Conservation (phyloP, 2,113 vertebrate genomes). For the Leiothrix lutea region DNA sequence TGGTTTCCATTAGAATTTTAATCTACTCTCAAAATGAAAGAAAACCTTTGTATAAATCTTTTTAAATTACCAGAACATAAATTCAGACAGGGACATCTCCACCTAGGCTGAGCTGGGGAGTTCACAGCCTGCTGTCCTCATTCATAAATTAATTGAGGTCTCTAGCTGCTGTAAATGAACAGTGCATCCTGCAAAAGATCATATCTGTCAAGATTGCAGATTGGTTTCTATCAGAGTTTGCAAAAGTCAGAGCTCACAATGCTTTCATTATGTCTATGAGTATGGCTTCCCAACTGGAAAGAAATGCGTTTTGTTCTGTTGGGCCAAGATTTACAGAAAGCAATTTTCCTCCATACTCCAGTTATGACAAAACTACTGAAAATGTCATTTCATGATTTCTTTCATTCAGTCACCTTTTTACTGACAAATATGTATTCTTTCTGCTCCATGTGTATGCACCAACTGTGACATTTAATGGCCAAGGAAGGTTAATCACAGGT, state of each 20-base stretch:
- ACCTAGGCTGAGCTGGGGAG: conserved; percentile 53
- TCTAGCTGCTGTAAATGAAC: conserved; percentile 69
- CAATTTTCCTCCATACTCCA: conserved; percentile 76
- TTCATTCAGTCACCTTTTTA: conserved; percentile 71
- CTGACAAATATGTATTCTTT: conserved; percentile 67
- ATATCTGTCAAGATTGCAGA: conserved; percentile 80
- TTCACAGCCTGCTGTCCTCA: conserved; percentile 71
- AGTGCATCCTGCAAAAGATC: conserved; percentile 75
- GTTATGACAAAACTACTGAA: conserved; percentile 74
- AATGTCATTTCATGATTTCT: conserved; percentile 76
- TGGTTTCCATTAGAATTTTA: conserved; percentile 79
- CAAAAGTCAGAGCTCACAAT: conserved; percentile 78
- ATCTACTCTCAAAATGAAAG: conserved; percentile 77
- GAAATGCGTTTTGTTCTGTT: conserved; percentile 79
- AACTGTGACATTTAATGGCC: conserved; percentile 74
- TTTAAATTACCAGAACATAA: conserved; percentile 77
- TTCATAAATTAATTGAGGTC: conserved; percentile 80
- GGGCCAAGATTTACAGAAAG: conserved; percentile 80
- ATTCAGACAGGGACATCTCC: conserved; percentile 71
- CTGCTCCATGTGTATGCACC: conserved; percentile 28
- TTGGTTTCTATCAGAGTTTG: conserved; percentile 76
- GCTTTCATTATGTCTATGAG: conserved; percentile 77
- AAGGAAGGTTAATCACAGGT: conserved; percentile 67
- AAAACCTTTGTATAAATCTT: conserved; percentile 77
- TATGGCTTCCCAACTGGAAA: conserved; percentile 76